Evolutionary conservation across 1,140 invertebrate species (phyloP).

Genomic region (Caenorhabditis brenneri): DNA sequence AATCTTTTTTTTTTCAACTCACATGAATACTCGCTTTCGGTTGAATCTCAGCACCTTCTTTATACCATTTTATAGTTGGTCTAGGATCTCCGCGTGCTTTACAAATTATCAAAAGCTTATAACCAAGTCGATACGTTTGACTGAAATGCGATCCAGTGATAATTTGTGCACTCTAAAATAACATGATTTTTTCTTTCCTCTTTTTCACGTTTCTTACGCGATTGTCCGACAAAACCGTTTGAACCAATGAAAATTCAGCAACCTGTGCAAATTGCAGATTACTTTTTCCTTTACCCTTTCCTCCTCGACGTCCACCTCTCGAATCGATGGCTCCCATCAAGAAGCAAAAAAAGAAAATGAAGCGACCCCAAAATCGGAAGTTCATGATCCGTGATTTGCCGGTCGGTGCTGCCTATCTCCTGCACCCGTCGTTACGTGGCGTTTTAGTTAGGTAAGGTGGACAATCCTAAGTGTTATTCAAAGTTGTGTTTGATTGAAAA

Average conservation of each 20-base stretch:
- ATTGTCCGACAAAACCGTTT: constrained; percentile 66
- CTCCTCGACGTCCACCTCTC: constrained; percentile 67
- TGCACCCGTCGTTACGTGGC: constrained; percentile 26
- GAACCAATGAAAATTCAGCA: constrained; percentile 70
- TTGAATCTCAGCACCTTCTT: constrained; percentile 69
- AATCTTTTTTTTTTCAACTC: constrained; percentile 27
- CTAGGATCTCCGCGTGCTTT: constrained; percentile 57
- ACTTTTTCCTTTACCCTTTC: constrained; percentile 69
- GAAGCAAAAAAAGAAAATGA: constrained; percentile 65
- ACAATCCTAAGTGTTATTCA: no score
- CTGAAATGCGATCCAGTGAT: constrained; percentile 67
- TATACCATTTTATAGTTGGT: constrained; percentile 66
- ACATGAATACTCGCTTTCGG: constrained; percentile 69
- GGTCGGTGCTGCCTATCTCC: neutral
- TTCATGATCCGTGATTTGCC: constrained; percentile 24
- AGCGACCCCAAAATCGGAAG: constrained; percentile 26
- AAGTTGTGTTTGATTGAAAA: no score
- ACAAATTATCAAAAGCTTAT: constrained; percentile 68
- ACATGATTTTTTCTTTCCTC: neutral
- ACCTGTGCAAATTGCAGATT: constrained; percentile 71
- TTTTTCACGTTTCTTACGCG: constrained; percentile 61
- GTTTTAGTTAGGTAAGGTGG: neutral
- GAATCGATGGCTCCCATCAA: constrained; percentile 50
- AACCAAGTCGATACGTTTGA: constrained; percentile 67
- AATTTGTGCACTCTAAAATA: constrained; percentile 68